A percentile compares a stretch with the other conserved stretches of the same genome.
Conservation (phyloP, 2,797 vertebrate genomes). For the Anas acuta region DNA sequence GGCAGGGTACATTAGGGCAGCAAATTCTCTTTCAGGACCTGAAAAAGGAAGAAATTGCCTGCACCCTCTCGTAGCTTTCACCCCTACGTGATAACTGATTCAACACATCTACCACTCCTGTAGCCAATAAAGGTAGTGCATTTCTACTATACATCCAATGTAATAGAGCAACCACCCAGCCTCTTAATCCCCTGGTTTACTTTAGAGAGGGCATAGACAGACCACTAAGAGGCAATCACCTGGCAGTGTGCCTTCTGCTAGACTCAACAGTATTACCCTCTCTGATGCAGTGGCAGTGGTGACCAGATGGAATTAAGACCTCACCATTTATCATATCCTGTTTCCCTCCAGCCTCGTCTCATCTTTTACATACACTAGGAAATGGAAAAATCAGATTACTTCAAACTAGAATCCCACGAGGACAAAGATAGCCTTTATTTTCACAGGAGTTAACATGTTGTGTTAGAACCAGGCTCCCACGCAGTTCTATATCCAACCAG, state of each 20-base stretch:
- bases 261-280: background rate
- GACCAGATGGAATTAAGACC: background rate
- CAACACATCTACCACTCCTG: background rate
- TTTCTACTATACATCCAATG: background rate
- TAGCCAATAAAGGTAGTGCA: background rate
- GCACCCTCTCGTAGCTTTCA: background rate
- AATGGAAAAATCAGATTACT: background rate
- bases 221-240: background rate
- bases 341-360: background rate
- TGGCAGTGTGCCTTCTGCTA: background rate
- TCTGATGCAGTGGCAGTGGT: background rate
- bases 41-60: background rate
- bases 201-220: background rate
- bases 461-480: conserved; percentile 52
- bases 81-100: background rate
- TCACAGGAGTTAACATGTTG: conserved; percentile 28
- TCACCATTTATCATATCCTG: background rate
- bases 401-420: conserved; percentile 20
- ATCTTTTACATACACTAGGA: background rate
- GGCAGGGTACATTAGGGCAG: background rate
- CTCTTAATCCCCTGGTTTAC: background rate
- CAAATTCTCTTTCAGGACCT: background rate
- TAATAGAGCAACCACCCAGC: background rate
- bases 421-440: background rate
- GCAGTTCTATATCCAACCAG: conserved; percentile 54